Percentiles rank a stretch among this genome's conserved stretches.
phyloP scores from a whole-genome alignment of 53 echinoderm and acorn worm genomes.

The Echinarachnius parma region DNA sequence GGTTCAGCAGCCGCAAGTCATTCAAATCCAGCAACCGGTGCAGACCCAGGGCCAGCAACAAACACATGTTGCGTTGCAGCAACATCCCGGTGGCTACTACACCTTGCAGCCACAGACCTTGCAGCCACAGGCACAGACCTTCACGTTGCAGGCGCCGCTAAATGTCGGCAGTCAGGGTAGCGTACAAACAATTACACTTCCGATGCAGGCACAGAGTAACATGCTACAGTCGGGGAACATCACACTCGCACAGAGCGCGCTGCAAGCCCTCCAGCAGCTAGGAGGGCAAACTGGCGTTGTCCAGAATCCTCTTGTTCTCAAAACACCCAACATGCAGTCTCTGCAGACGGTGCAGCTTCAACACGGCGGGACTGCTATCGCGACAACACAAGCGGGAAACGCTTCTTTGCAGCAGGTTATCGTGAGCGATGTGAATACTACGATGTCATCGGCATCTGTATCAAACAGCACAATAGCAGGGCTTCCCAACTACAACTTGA shows the following conservation, averaged over 20 bases:
- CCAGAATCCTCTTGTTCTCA: conserved; percentile 23
- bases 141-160: conserved; percentile 41
- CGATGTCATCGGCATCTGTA: conserved; percentile 1
- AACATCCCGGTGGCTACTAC: conserved; percentile 37
- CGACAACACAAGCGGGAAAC: neutral
- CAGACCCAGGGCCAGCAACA: conserved; percentile 55
- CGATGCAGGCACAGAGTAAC: conserved; percentile 40
- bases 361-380: conserved; percentile 29
- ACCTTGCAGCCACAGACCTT: conserved; percentile 28
- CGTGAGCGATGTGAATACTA: conserved; percentile 1
- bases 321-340: conserved; percentile 13
- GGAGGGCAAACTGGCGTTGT: conserved; percentile 10
- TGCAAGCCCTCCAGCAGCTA: conserved; percentile 16
- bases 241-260: conserved; percentile 24
- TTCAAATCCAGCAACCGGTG: conserved; percentile 56
- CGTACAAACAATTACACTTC: conserved; percentile 59
- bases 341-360: conserved; percentile 36
- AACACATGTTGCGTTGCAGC: conserved; percentile 38
- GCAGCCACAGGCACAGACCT: conserved; percentile 66
- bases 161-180: conserved; percentile 27
- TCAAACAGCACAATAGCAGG: conserved; percentile 34
- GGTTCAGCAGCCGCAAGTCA: conserved; percentile 52
- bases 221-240: conserved; percentile 14
- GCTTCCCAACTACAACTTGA: conserved; percentile 32
- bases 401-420: conserved; percentile 12